These are phyloP conservation scores for Crotalus helleri DNA, from an alignment of 2,113 vertebrate species.

Conservation along the genomic window DNA sequence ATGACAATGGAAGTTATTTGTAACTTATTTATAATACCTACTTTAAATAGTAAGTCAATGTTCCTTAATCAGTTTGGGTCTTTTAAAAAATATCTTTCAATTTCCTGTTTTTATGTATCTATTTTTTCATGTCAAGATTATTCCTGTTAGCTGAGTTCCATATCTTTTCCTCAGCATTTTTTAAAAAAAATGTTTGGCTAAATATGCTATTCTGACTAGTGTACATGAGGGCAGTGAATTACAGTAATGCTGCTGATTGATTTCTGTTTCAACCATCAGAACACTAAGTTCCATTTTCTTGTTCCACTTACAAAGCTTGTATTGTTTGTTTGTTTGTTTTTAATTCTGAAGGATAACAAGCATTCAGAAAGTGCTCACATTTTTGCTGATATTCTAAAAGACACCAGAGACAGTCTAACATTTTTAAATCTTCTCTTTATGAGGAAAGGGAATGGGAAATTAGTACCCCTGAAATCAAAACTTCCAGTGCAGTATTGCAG, in stretches of 20 bases:
- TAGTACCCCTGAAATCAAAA: not conserved
- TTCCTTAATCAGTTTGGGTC: not conserved
- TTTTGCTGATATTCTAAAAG: not conserved
- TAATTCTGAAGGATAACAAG: not conserved
- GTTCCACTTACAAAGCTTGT: not conserved
- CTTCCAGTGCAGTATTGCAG: not conserved
- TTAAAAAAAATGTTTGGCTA: not conserved
- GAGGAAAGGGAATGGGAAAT: not conserved
- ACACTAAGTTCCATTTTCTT: not conserved
- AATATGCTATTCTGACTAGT: not conserved
- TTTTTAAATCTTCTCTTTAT: not conserved
- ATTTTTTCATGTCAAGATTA: not conserved
- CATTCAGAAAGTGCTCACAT: not conserved
- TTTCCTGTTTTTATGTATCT: not conserved
- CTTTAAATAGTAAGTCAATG: not conserved
- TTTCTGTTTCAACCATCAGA: not conserved
- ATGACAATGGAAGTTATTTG: not conserved
- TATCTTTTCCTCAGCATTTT: not conserved
- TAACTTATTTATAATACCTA: not conserved
- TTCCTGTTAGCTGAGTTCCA: not conserved
- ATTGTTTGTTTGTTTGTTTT: not conserved
- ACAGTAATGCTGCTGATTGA: not conserved
- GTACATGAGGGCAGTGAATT: not conserved
- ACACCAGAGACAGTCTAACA: not conserved
- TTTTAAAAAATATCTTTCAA: not conserved